Percentiles rank a stretch among this genome's conserved stretches.
Evolutionary conservation across 2,797 vertebrate genomes (phyloP).

Genomic region (Lagodon rhomboides): DNA sequence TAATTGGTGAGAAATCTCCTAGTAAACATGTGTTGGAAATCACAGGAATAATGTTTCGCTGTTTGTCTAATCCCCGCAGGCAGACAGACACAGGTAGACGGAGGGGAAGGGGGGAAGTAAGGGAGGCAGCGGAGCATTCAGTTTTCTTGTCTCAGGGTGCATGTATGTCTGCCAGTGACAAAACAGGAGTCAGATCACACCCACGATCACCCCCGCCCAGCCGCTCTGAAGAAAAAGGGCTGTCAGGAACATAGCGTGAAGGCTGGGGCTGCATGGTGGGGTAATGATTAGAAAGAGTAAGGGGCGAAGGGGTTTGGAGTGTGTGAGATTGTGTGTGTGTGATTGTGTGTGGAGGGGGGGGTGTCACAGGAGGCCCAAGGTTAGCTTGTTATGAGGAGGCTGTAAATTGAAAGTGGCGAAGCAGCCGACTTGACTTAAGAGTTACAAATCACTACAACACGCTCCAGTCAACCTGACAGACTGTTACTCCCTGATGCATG

Average conservation of each 20-base stretch:
- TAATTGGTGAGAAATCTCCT: conserved; percentile 46
- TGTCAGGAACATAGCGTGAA: conserved; percentile 71
- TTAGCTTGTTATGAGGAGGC: conserved; percentile 67
- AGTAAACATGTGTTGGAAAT: conserved; percentile 34
- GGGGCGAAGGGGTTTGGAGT: conserved; percentile 4
- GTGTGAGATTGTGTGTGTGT: neutral
- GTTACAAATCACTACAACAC: conserved; percentile 79
- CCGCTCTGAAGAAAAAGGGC: conserved; percentile 40
- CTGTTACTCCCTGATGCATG: conserved; percentile 57
- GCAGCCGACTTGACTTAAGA: conserved; percentile 76
- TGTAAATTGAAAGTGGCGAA: conserved; percentile 81
- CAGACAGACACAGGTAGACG: conserved; percentile 22
- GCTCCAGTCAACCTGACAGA: conserved; percentile 68
- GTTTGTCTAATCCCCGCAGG: conserved; percentile 46
- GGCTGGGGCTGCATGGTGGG: conserved; percentile 34
- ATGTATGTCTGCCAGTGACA: conserved; percentile 45
- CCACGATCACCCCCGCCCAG: conserved; percentile 15
- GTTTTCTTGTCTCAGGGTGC: conserved; percentile 13
- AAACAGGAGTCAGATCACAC: conserved; percentile 52
- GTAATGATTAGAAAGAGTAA: conserved; percentile 47
- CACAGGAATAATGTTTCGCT: conserved; percentile 47
- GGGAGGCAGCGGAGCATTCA: conserved; percentile 32
- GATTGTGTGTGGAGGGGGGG: conserved; percentile 4
- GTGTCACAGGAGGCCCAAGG: conserved; percentile 25
- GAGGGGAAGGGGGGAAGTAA: neutral